phyloP scores from a whole-genome alignment of 2,888 invertebrate species.

The Teleiodes luculella region DNA sequence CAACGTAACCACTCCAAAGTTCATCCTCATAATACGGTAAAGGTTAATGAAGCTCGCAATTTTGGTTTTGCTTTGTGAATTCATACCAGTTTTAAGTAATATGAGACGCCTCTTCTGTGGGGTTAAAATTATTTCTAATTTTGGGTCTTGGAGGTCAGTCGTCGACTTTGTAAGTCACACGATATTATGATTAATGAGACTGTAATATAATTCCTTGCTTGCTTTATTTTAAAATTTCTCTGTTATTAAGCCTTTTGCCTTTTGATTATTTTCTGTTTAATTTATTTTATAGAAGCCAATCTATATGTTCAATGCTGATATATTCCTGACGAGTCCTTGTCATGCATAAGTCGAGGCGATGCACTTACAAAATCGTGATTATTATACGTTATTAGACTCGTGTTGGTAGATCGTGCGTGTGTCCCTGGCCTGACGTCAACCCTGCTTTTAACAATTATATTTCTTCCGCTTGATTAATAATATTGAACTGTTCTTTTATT shows the following conservation, averaged over 20 bases:
- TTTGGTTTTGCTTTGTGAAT: constrained; percentile 8
- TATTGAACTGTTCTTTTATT: constrained; percentile 4
- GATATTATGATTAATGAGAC: too few species aligned
- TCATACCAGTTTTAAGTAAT: neutral
- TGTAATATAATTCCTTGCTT: too few species aligned
- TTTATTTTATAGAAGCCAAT: too few species aligned
- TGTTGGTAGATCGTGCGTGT: constrained; percentile 23
- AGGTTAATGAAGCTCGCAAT: constrained; percentile 11
- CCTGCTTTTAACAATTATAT: neutral
- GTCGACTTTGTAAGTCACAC: too few species aligned
- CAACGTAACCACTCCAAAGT: constrained; percentile 2
- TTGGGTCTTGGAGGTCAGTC: too few species aligned
- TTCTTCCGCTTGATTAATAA: neutral
- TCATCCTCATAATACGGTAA: constrained; percentile 8
- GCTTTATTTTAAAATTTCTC: too few species aligned
- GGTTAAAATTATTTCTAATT: too few species aligned
- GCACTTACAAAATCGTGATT: constrained; percentile 17
- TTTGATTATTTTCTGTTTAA: too few species aligned
- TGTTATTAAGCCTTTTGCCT: too few species aligned
- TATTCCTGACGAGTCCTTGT: constrained; percentile 5
- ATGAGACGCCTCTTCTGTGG: neutral
- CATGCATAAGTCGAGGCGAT: constrained; percentile 4
- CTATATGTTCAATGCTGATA: neutral
- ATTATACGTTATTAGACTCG: neutral
- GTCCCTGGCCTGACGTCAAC: constrained; percentile 31